phyloP scores from a whole-genome alignment of 2,888 invertebrate genomes.

The Leptogaster cylindrica region DNA sequence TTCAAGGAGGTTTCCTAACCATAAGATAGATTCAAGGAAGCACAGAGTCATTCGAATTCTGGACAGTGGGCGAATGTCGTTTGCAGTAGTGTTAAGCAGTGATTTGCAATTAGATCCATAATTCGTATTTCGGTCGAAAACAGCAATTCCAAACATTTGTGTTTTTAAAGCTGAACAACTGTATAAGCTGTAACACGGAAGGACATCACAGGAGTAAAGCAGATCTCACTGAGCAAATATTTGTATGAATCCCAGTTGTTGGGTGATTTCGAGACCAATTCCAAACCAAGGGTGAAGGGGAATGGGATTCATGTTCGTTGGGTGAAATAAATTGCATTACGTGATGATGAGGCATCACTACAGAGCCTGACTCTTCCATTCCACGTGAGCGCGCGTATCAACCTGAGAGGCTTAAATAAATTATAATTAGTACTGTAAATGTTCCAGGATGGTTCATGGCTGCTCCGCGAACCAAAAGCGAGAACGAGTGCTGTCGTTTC shows the following conservation, averaged over 20 bases:
- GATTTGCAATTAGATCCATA: constrained; percentile 4
- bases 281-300: constrained; percentile 7
- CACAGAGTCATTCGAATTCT: not conserved
- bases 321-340: constrained; percentile 31
- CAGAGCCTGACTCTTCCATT: not conserved
- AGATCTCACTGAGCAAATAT: too few relatives aligned
- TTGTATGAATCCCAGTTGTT: too few relatives aligned
- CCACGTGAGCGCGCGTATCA: not conserved
- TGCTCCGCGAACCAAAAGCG: not conserved
- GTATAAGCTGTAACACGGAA: too few relatives aligned
- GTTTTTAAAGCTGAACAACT: not conserved
- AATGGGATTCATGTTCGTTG: constrained; percentile 14
- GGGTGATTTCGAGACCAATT: constrained; percentile 19
- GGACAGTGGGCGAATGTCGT: constrained; percentile 3
- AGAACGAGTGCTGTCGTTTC: constrained; percentile 11
- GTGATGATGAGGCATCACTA: constrained; percentile 34
- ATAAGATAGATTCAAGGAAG: not conserved
- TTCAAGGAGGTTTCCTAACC: not conserved
- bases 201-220: too few relatives aligned
- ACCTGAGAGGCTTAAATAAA: constrained; percentile 24
- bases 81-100: not conserved
- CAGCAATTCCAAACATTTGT: constrained; percentile 11
- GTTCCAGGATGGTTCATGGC: constrained; percentile 26
- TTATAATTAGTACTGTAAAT: constrained; percentile 22
- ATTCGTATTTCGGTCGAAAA: constrained; percentile 3